phyloP scores from a whole-genome alignment of 1,140 invertebrate species.

The Pseudomyrmex cubaensis region DNA sequence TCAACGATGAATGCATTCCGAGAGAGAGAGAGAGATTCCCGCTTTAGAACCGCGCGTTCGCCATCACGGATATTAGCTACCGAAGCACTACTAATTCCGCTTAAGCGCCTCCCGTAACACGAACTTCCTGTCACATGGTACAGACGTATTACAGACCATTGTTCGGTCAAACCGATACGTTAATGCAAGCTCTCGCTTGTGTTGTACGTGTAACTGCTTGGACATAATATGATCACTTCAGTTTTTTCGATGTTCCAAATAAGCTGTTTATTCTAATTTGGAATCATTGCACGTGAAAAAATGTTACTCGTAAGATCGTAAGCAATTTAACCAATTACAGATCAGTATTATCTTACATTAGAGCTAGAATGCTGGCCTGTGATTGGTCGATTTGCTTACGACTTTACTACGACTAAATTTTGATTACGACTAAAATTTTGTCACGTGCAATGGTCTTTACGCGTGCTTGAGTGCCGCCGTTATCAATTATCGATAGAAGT shows the following conservation, averaged over 20 bases:
- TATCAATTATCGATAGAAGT: not conserved
- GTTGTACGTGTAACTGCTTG: not conserved
- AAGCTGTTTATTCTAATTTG: not conserved
- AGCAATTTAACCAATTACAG: no score
- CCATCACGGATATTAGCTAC: not conserved
- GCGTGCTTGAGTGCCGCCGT: not conserved
- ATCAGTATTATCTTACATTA: no score
- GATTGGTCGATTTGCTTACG: no score
- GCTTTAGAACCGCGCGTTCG: not conserved
- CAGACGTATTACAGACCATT: not conserved
- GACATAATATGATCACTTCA: not conserved
- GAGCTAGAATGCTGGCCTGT: no score
- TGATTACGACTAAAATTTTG: no score
- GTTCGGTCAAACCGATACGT: not conserved
- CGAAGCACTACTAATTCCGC: not conserved
- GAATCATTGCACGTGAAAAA: no score
- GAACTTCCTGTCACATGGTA: not conserved
- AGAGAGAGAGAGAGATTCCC: no score
- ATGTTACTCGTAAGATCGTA: no score
- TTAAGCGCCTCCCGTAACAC: not conserved
- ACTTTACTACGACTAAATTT: no score
- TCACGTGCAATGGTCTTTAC: no score
- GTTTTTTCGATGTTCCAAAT: not conserved
- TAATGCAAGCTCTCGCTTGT: not conserved
- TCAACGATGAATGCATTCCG: slow-evolving; percentile 17